Evolutionary conservation across 1,140 invertebrate species (phyloP).

Genomic region (Cylas formicarius): DNA sequence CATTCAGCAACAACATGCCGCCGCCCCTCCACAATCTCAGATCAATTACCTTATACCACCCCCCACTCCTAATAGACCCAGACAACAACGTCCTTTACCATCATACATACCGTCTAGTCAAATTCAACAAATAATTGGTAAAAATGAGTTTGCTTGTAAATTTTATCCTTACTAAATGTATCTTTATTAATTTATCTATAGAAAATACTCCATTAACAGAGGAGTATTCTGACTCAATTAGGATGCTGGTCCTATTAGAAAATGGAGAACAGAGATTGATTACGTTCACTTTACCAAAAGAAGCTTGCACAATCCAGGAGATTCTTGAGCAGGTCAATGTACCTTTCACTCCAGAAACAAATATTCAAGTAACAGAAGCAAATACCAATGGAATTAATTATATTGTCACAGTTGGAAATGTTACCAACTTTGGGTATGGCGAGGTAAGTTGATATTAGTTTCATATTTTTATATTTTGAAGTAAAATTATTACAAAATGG

Average conservation of each 20-base stretch:
- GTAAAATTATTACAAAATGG: not conserved
- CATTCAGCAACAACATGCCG: not conserved
- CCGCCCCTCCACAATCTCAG: slow-evolving; percentile 12
- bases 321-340: slow-evolving; percentile 67
- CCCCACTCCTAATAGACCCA: slow-evolving; percentile 21
- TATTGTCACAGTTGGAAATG: slow-evolving; percentile 58
- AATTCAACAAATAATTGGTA: slow-evolving; percentile 38
- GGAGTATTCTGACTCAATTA: slow-evolving; percentile 46
- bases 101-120: slow-evolving; percentile 34
- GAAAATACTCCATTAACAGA: slow-evolving; percentile 32
- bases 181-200: slow-evolving; percentile 14
- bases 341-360: slow-evolving; percentile 53
- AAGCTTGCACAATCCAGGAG: slow-evolving; percentile 72
- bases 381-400: slow-evolving; percentile 65
- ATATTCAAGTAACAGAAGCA: slow-evolving; percentile 62
- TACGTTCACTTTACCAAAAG: slow-evolving; percentile 68
- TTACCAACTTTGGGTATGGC: slow-evolving; percentile 14
- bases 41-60: slow-evolving; percentile 33
- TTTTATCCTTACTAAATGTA: not conserved
- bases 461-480: slow-evolving; percentile 10
- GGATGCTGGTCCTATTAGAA: slow-evolving; percentile 66
- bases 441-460: slow-evolving; percentile 12
- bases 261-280: slow-evolving; percentile 70
- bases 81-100: slow-evolving; percentile 28
- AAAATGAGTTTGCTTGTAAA: slow-evolving; percentile 8